Base-by-base conservation (phyloP, 2,113 vertebrate species). In the Arenaria interpres region DNA sequence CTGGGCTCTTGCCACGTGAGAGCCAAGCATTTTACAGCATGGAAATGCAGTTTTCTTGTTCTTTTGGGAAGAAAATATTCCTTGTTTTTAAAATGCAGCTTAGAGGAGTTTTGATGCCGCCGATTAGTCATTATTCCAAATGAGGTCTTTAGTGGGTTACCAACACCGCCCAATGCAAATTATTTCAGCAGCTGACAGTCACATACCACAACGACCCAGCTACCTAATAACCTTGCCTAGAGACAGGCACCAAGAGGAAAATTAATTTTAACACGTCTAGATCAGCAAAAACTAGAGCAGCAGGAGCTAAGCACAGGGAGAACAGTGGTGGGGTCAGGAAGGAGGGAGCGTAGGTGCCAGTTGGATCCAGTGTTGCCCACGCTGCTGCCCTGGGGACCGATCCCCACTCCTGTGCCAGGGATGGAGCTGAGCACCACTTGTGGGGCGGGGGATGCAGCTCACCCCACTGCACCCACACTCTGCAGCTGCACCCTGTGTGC, bases 251-350 rank as follows among this genome's bases (percentile, higher is more conserved):
- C 66, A 69, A 86, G 32, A 96, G 80, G 87, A 93, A 88, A 94
- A 92, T 32, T 90, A 88, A 81, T 92, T 96, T 95, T 93, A 95
- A 86, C 76, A 27, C 0, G 3, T 89, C 83, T 89, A 54, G 76
- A 93, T 92, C 79, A 88, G 83, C 85, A 90, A 74, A 89, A 96
- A 90, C 84, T 90, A 64, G 93, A 97, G 72, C 85, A 89, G 68
- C 48, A 30, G 67, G 72, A 76, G n/a, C 93, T 85, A 33, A 94
- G 63, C 54, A 73, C 54, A 50, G 45, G 43, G 67, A 92, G 25
- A 51, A 72, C 43, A 23, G 85, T 33, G 50, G 48, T 45, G 25
- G 76, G 56, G 64, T 66, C 63, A 51, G 72, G 60, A 80, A 74
- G 68, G 43, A 23, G 5, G 63, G 85, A 67, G 17, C 15, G 10